Evolutionary conservation across 2,888 invertebrate genomes (phyloP).

Genomic region (Thymelicus sylvestris): DNA sequence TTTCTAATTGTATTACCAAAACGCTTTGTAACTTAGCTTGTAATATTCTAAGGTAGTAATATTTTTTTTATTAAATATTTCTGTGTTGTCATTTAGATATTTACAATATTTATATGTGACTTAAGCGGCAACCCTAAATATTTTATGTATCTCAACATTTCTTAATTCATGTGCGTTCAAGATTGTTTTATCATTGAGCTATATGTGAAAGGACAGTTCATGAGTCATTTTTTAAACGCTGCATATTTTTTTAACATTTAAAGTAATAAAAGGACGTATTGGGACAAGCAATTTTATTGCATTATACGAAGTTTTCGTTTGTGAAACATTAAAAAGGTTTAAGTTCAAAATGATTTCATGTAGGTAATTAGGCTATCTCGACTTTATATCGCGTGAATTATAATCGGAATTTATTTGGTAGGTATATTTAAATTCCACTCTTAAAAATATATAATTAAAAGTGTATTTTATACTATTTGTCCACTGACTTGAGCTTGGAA

Average conservation of each 20-base stretch:
- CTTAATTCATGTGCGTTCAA: slow-evolving; percentile 29
- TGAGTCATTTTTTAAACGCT: slow-evolving; percentile 22
- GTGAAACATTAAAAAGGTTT: slow-evolving; percentile 20
- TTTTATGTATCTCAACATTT: slow-evolving; percentile 11
- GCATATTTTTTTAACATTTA: slow-evolving; percentile 28
- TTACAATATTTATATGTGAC: not conserved
- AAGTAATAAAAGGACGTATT: slow-evolving; percentile 27
- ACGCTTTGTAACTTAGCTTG: no score
- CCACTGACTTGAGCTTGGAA: no score
- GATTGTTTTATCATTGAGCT: slow-evolving; percentile 36
- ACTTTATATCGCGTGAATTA: not conserved
- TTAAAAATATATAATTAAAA: no score
- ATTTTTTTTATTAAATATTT: no score
- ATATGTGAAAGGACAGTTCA: slow-evolving; percentile 30
- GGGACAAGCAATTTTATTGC: slow-evolving; percentile 14
- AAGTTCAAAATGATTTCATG: slow-evolving; percentile 23
- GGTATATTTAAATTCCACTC: not conserved
- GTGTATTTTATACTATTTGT: no score
- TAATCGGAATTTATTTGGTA: not conserved
- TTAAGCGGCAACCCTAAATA: slow-evolving; percentile 16
- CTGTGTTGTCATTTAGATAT: no score
- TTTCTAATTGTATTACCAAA: no score
- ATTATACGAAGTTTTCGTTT: slow-evolving; percentile 6
- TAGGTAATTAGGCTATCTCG: slow-evolving; percentile 10
- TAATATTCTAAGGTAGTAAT: no score